Evolutionary conservation across 1,140 invertebrate species (phyloP), one percentile per base, ranked within the genome.

Genomic region (Trichogramma pretiosum): DNA sequence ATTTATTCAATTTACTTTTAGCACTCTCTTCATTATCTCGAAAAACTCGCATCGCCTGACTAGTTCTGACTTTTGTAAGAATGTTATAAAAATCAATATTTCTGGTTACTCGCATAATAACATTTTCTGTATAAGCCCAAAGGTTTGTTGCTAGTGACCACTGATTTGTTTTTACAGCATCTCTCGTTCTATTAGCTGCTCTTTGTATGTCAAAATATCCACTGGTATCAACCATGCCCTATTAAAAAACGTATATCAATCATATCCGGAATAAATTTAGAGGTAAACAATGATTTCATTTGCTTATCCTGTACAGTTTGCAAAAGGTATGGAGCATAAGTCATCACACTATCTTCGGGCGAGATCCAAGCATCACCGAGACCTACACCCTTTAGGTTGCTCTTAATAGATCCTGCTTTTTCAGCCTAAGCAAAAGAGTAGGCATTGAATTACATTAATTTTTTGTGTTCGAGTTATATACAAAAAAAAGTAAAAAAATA

Each of bases 311-410:
- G n/a, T 73, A 85, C 83, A 48, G 78, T 80, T 9, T 78, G 60
- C 10, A 84, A 77, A 14, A 92, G 68, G 64, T 75, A 86, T 1
- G 84, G 83, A 2, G 78, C 87, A 88, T 87, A 93, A 4, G 82
- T 84, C 36, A 83, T 63, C 0, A 85, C 82, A 14, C 83, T 83
- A 60, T 91, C 86, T 34, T 90, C 77, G 0, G 89, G 88, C 14
- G 82, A 85, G 40, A 91, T 87, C 88, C 88, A 93, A 0, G 87
- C 80, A 64, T 92, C 88, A 3, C 88, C 88, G 60, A 93, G 74
- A 1, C 79, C 84, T 10, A 92, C 77, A 1, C 87, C 88, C 52
- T 75, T 75, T 32, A 93, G 76, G 52, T 87, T 87, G 33, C 79
- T 82, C 18, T 73, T 70, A 1, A 93, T 78, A 37, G 72, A 74